Percentiles rank a stretch among this genome's conserved stretches.
Conservation (phyloP, 1,140 invertebrate genomes). For the Papilio machaon region DNA sequence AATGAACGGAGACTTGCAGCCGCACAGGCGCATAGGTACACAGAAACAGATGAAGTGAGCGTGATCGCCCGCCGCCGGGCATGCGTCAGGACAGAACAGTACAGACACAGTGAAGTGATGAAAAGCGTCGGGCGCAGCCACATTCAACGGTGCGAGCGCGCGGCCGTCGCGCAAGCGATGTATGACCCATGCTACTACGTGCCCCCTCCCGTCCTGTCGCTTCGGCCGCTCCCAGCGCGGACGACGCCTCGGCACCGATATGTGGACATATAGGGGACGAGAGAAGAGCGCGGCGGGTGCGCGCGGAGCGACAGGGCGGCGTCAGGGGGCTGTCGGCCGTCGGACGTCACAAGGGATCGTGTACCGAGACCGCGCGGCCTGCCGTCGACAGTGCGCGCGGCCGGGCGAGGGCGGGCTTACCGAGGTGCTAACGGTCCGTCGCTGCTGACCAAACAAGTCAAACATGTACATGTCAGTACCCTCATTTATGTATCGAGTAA, state of each 20-base stretch:
- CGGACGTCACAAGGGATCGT: slow-evolving; percentile 79
- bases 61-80: slow-evolving; percentile 79
- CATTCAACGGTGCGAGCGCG: slow-evolving; percentile 80
- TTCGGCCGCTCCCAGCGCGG: slow-evolving; percentile 40
- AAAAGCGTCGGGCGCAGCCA: slow-evolving; percentile 80
- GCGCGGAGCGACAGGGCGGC: slow-evolving; percentile 37
- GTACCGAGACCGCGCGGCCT: slow-evolving; percentile 70
- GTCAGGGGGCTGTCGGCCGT: slow-evolving; percentile 61
- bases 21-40: slow-evolving; percentile 76
- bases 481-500: slow-evolving; percentile 55
- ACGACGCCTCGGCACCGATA: slow-evolving; percentile 35
- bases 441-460: slow-evolving; percentile 81
- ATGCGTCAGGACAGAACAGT: slow-evolving; percentile 80
- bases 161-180: slow-evolving; percentile 79
- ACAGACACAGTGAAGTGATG: slow-evolving; percentile 81
- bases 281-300: slow-evolving; percentile 40
- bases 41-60: slow-evolving; percentile 81
- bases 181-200: slow-evolving; percentile 81
- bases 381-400: slow-evolving; percentile 62
- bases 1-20: slow-evolving; percentile 76
- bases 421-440: slow-evolving; percentile 80
- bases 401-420: slow-evolving; percentile 72
- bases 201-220: slow-evolving; percentile 52
- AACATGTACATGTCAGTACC: slow-evolving; percentile 79
- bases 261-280: slow-evolving; percentile 36